A percentile compares a stretch with the other conserved stretches of the same genome.
phyloP scores from a whole-genome alignment of 2,113 vertebrate genomes.

The Budorcas taxicolor region DNA sequence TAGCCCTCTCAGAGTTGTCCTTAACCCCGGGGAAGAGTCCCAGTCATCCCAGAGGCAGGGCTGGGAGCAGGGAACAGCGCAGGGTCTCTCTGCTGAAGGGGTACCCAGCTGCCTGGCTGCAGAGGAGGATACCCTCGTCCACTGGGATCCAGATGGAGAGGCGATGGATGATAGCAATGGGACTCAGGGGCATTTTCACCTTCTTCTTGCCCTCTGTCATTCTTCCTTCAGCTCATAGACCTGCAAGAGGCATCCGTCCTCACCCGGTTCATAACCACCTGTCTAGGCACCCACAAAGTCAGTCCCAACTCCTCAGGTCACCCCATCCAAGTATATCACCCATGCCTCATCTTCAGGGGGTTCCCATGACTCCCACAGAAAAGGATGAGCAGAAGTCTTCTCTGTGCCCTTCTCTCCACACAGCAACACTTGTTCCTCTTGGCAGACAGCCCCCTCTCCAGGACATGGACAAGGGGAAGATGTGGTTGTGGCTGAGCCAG shows the following conservation, averaged over 20 bases:
- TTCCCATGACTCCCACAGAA: background rate
- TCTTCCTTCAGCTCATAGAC: too few species aligned
- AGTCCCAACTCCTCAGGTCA: background rate
- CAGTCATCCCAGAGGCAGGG: background rate
- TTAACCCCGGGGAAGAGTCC: background rate
- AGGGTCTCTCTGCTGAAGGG: background rate
- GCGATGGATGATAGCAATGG: rapidly evolving
- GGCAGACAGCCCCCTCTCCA: background rate
- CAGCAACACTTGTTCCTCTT: background rate
- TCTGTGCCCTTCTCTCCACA: background rate
- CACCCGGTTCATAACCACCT: too few species aligned
- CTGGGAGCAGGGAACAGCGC: background rate
- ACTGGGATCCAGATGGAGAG: background rate
- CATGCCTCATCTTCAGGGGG: background rate
- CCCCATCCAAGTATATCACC: background rate
- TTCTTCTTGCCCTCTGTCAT: background rate
- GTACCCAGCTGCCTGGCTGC: background rate
- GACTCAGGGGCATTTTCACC: background rate
- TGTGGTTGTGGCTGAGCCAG: background rate
- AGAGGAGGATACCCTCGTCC: background rate
- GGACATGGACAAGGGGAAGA: background rate
- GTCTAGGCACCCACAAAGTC: background rate
- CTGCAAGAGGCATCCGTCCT: background rate
- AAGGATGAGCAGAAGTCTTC: background rate
- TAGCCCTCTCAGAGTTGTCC: background rate